Percentiles rank a stretch among this genome's conserved stretches.
phyloP scores from a whole-genome alignment of 2,113 vertebrate genomes.

The Serinus canaria region DNA sequence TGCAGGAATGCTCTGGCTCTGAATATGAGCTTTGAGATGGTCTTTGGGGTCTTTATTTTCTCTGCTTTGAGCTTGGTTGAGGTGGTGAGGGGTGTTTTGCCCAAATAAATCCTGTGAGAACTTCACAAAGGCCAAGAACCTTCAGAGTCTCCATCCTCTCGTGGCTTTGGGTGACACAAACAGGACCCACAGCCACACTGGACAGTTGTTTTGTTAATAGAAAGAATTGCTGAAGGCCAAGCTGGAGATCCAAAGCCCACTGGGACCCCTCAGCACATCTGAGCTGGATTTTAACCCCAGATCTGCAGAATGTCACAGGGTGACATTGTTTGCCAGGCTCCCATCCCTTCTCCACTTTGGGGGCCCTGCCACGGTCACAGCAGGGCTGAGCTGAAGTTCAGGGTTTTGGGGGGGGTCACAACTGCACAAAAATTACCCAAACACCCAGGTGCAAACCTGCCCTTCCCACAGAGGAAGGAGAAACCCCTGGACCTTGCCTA shows the following conservation, averaged over 20 bases:
- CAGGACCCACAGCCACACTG: fast-evolving
- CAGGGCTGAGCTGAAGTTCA: background rate
- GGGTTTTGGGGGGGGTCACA: background rate
- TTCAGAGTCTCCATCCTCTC: background rate
- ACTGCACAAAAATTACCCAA: background rate
- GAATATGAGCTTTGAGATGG: background rate
- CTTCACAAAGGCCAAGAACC: background rate
- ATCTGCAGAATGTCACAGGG: background rate
- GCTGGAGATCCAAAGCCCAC: background rate
- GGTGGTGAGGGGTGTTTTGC: background rate
- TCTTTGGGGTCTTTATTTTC: background rate
- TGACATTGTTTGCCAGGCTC: background rate
- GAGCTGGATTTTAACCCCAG: background rate
- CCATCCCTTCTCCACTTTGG: background rate
- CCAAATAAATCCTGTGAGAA: background rate
- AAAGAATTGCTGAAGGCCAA: background rate
- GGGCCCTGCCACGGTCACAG: fast-evolving
- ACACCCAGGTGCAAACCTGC: background rate
- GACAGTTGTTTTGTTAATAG: fast-evolving
- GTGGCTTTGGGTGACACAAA: fast-evolving
- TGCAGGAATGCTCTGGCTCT: background rate
- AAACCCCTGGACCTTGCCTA: background rate
- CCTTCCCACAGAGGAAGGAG: background rate
- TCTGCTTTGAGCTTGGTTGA: background rate
- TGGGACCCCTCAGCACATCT: background rate